phyloP scores from a whole-genome alignment of 2,888 invertebrate genomes.

The Thymelicus sylvestris region DNA sequence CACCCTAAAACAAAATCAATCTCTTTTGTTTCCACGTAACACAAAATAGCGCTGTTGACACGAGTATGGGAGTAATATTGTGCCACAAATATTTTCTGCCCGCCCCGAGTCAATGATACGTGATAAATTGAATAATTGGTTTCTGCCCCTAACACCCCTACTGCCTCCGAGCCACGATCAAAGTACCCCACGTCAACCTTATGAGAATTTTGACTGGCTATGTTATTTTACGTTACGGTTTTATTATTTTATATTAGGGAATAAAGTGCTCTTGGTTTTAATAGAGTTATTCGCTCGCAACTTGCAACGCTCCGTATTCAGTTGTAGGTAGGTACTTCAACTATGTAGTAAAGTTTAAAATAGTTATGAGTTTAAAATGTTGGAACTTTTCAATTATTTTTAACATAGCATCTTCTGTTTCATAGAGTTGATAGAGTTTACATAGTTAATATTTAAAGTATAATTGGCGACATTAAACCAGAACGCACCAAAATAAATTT shows the following conservation, averaged over 20 bases:
- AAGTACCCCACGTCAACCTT: conserved; percentile 21
- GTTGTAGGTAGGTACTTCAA: not conserved
- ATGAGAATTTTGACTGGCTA: conserved; percentile 35
- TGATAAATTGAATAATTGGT: conserved; percentile 66
- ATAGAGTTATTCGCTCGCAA: conserved; percentile 5
- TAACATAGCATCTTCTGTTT: not conserved
- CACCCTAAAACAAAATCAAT: conserved; percentile 22
- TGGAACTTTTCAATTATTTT: not conserved
- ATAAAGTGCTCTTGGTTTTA: conserved; percentile 1
- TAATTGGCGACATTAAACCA: no score
- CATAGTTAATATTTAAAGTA: no score
- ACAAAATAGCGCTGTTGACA: conserved; percentile 35
- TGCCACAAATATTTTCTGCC: conserved; percentile 33
- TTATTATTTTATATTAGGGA: conserved; percentile 13
- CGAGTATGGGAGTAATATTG: conserved; percentile 35
- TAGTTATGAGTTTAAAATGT: not conserved
- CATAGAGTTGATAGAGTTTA: no score
- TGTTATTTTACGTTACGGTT: conserved; percentile 11
- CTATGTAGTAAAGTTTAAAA: not conserved
- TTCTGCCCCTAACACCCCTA: conserved; percentile 39
- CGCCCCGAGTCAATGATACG: conserved; percentile 47
- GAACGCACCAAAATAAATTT: no score
- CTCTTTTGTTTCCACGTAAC: conserved; percentile 32
- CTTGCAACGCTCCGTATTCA: not conserved
- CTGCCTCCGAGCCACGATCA: conserved; percentile 14